These are phyloP conservation scores for Syncerus caffer DNA, from an alignment of 2,797 vertebrate species.

Conservation along the genomic window DNA sequence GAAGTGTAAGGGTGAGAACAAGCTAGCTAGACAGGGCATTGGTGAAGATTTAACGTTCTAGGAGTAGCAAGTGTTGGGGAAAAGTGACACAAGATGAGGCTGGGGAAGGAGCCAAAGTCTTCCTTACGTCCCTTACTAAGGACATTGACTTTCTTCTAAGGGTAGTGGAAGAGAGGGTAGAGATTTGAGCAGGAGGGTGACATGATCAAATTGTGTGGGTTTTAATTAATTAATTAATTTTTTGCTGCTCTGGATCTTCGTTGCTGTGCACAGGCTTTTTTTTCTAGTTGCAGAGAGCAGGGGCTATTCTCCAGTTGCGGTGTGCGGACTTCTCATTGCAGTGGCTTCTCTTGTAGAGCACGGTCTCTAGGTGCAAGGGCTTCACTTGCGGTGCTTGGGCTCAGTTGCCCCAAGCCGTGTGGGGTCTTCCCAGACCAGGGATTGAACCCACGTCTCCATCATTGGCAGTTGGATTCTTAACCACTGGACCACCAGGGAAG, in stretches of 20 bases:
- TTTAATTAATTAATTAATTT: background rate
- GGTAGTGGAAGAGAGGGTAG: background rate
- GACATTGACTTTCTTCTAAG: background rate
- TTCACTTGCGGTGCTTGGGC: background rate
- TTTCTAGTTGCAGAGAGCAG: background rate
- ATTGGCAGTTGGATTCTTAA: background rate
- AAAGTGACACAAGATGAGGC: background rate
- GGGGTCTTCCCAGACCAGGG: background rate
- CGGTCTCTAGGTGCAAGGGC: background rate
- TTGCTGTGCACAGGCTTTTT: background rate
- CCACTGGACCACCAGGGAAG: background rate
- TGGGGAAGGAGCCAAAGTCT: background rate
- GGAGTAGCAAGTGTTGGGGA: background rate
- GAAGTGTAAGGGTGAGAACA: background rate
- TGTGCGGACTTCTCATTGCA: accelerated
- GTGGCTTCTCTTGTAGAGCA: background rate
- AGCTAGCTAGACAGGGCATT: background rate
- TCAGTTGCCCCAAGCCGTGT: background rate
- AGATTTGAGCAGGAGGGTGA: background rate
- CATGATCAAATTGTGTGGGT: background rate
- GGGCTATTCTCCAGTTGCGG: background rate
- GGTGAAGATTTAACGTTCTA: background rate
- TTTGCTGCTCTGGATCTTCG: background rate
- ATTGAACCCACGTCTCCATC: background rate
- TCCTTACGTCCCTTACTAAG: background rate